Evolutionary conservation across 2,888 invertebrate species (phyloP), one percentile per base, ranked within the genome.

Genomic region (Eristalis intricaria): DNA sequence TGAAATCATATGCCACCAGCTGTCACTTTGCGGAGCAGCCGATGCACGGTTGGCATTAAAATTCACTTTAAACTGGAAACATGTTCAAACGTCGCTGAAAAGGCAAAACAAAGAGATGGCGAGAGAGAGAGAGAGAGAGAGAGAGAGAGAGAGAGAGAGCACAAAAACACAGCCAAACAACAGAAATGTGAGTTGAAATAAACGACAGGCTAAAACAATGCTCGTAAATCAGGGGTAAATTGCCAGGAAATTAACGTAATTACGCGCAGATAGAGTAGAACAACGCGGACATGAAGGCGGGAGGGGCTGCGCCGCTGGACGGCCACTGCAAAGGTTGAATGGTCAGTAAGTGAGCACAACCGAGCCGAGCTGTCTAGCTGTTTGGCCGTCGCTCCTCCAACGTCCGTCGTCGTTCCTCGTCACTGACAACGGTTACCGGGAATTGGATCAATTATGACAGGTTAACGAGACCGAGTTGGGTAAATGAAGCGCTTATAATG

Each of bases 211-310:
- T 35, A 68, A 71, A 68, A 70, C 60, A 71, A 68, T 77, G 61
- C 63, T 70, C 26, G 58, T 77, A 71, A 81, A 84, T 79, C 70
- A 81, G 80, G 50, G 65, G 38, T 68, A 77, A 77, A 74, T 80
- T 76, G 74, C 76, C 71, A 63, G 29, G 22, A 66, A 84, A 76
- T 85, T 77, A 69, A 68, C 40, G 73, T 81, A 84, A 84, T 80
- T 75, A 71, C 80, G 63, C 13, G 50, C 8, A 23, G 64, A 13
- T 11, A 15, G 50, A 15, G 22, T 64, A 56, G 32, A 58, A 7
- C 4, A 10, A 4, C 43, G n/a, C 19, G 8, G 5, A 58, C 15
- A 1, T 64, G 43, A 4, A 61, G 43, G 32, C 32, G 1, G 32
- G 32, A 0, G 40, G 43, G 2, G 38, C 38, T 3, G 26, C 4